A percentile compares a stretch with the other conserved stretches of the same genome.
Evolutionary conservation across 2,888 invertebrate species (phyloP).

Genomic region (Drosophila barbarae): DNA sequence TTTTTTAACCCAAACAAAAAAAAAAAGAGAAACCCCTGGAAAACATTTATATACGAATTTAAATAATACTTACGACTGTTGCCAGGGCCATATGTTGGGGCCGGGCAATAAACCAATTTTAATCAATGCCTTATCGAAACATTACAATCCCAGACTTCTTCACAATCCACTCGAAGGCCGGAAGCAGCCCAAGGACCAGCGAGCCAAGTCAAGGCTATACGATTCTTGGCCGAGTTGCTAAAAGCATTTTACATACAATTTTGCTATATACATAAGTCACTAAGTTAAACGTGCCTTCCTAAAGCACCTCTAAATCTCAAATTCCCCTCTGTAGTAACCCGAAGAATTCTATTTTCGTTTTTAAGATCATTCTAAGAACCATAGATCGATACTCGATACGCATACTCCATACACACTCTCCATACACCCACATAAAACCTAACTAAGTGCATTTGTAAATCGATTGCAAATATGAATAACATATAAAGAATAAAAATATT

Average conservation of each 20-base stretch:
- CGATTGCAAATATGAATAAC: constrained; percentile 34
- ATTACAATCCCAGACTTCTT: constrained; percentile 36
- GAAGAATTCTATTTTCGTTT: constrained; percentile 9
- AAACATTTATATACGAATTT: constrained; percentile 34
- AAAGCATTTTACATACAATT: constrained; percentile 31
- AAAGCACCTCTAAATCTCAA: constrained; percentile 31
- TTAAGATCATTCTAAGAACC: constrained; percentile 20
- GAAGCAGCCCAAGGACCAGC: constrained; percentile 10
- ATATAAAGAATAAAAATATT: constrained; percentile 18
- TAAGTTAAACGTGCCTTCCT: constrained; percentile 65
- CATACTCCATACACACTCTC: background rate
- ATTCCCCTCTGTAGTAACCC: constrained; percentile 9
- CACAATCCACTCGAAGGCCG: constrained; percentile 30
- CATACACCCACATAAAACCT: constrained; percentile 9
- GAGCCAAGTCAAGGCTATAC: constrained; percentile 4
- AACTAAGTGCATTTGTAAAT: constrained; percentile 33
- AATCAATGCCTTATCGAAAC: constrained; percentile 35
- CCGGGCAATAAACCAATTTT: constrained; percentile 23
- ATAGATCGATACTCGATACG: constrained; percentile 6
- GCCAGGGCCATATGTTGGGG: constrained; percentile 3
- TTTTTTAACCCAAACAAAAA: constrained; percentile 26
- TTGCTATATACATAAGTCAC: constrained; percentile 59
- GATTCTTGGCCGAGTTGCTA: constrained; percentile 11
- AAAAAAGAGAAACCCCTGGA: constrained; percentile 38
- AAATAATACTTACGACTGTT: constrained; percentile 19